Conservation (phyloP, 2,888 invertebrate species). For the Pristionchus arcanus region DNA sequence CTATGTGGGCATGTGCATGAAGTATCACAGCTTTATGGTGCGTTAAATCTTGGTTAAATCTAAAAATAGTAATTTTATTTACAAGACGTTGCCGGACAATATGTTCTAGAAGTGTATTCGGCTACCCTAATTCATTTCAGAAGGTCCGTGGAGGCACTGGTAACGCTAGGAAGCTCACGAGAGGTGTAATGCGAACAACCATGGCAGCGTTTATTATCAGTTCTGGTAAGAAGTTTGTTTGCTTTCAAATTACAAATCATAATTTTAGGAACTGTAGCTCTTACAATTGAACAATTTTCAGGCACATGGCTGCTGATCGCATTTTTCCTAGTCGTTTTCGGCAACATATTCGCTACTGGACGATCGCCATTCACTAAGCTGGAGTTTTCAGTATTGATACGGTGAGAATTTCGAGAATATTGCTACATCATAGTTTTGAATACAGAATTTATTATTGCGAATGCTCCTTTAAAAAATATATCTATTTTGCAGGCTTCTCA, state of each 20-base stretch:
- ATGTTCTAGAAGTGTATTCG: neutral
- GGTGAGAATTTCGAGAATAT: neutral
- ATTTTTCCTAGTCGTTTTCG: neutral
- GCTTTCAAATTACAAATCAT: too few species aligned
- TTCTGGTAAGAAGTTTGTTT: neutral
- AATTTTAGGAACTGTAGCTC: too few species aligned
- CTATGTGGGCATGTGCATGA: neutral
- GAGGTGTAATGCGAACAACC: neutral
- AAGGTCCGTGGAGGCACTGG: neutral
- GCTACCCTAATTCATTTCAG: neutral
- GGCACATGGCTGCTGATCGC: neutral
- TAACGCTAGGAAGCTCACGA: neutral
- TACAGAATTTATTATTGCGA: neutral
- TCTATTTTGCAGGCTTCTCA: neutral
- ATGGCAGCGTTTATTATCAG: neutral
- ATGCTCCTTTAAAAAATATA: neutral
- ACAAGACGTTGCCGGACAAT: too few species aligned
- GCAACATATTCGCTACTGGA: neutral
- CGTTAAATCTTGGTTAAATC: too few species aligned
- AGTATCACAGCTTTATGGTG: conserved; percentile 16
- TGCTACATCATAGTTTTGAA: neutral
- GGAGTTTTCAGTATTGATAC: neutral
- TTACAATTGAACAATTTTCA: neutral
- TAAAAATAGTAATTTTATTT: too few species aligned
- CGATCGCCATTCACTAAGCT: conserved; percentile 13